Evolutionary conservation across 2,797 vertebrate genomes (phyloP), one percentile per base, ranked within the genome.

Genomic region (Tenualosa ilisha): DNA sequence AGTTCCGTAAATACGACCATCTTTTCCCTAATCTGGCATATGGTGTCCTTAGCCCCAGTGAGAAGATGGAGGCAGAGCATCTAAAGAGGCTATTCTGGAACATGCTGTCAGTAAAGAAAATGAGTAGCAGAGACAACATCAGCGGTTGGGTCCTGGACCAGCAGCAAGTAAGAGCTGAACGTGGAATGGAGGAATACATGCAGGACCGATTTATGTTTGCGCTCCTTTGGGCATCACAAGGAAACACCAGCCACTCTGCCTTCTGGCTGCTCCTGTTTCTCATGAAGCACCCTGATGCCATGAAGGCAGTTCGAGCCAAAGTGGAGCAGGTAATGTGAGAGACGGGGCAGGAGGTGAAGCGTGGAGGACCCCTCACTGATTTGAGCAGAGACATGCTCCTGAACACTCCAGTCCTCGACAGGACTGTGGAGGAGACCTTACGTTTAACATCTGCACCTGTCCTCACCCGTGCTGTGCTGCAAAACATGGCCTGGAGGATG

Each of bases 181-280:
- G 0, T 0, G 96, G 95, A 0, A 84, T 95, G 3, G 43, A 93
- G 0, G 92, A 95, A 0, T 86, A 86, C n/a, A 98, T 97, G 97
- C 90, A 93, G 85, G 90, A 92, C 88, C 94, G 93, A 17, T 97
- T 94, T 88, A 97, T 96, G 96, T 96, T 99, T 81, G 82, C 97
- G 87, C 94, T 98, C 2, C 96, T 99, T 13, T 99, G 97, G 97
- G 97, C 96, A 0, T 97, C 98, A 50, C 98, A 98, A 89, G 94
- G 97, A 1, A 99, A 99, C 90, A 98, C 97, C 0, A 97, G 97
- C 0, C 96, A 97, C 0, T 90, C 96, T 3, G 86, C 96, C 0
- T 99, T 99, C 92, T 99, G 98, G 98, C 92, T 97, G n/a, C 95
- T 99, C 20, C 84, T 97, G 0, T 96, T 94, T 86, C 95, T 99